These are phyloP conservation scores for Myotis daubentonii DNA, from an alignment of 2,797 vertebrate genomes.

Conservation along the genomic window DNA sequence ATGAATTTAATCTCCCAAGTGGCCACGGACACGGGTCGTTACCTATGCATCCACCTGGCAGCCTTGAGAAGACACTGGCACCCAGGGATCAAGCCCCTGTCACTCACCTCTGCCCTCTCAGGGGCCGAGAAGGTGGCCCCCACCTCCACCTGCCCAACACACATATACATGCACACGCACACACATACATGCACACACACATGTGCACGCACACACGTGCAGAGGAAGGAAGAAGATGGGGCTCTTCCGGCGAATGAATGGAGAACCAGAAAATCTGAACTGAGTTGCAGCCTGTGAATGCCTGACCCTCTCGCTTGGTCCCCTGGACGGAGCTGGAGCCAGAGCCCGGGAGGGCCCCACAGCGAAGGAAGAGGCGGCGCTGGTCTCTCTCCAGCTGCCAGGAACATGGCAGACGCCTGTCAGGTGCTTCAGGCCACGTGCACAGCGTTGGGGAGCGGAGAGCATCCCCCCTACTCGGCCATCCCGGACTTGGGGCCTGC, in stretches of 20 bases:
- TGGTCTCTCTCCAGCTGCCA: too few species aligned
- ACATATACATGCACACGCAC: too few species aligned
- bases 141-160: not conserved
- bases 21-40: not conserved
- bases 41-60: not conserved
- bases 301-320: not conserved
- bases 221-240: not conserved
- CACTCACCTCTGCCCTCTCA: not conserved
- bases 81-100: not conserved
- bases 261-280: not conserved
- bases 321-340: not conserved
- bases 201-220: too few species aligned
- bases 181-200: too few species aligned
- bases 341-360: not conserved
- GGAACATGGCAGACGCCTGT: not conserved
- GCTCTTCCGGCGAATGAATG: too few species aligned
- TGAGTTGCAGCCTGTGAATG: not conserved
- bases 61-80: not conserved
- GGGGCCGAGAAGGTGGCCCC: not conserved
- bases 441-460: not conserved
- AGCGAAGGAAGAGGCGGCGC: too few species aligned
- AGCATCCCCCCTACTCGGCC: not conserved
- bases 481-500: accelerated
- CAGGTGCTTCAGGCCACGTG: not conserved
- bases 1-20: not conserved